Percentiles rank a stretch among this genome's conserved stretches.
Conservation (phyloP, 2,888 invertebrate genomes). For the Acleris emargana region DNA sequence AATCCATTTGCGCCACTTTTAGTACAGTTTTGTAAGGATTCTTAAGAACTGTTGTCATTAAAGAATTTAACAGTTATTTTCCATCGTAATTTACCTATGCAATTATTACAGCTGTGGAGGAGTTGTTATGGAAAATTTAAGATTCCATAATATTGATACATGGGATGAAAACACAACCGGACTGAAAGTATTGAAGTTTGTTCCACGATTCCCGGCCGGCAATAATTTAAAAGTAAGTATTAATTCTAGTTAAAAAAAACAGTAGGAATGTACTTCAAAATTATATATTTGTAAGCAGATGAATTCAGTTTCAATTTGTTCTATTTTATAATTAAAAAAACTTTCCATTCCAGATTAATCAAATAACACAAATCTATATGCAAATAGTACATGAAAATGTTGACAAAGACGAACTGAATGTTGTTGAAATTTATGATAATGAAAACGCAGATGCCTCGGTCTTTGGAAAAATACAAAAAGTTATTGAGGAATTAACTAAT, state of each 20-base stretch:
- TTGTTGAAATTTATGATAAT: slow-evolving; percentile 43
- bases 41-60: background rate
- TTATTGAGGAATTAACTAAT: slow-evolving; percentile 38
- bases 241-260: background rate
- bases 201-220: slow-evolving; percentile 45
- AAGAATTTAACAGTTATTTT: slow-evolving; percentile 8
- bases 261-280: too few species aligned
- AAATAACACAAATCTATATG: slow-evolving; percentile 42
- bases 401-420: slow-evolving; percentile 43
- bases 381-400: slow-evolving; percentile 54
- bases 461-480: slow-evolving; percentile 37
- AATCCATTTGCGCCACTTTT: too few species aligned
- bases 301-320: background rate
- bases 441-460: slow-evolving; percentile 27
- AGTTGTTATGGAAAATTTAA: slow-evolving; percentile 49
- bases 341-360: slow-evolving; percentile 41
- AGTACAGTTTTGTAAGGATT: too few species aligned
- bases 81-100: background rate
- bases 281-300: background rate
- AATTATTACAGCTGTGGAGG: slow-evolving; percentile 57
- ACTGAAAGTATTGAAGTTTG: slow-evolving; percentile 48
- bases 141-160: slow-evolving; percentile 46
- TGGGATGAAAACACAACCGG: slow-evolving; percentile 37
- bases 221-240: slow-evolving; percentile 47
- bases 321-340: too few species aligned